These are phyloP conservation scores for Actinernus sp. DNA, from an alignment of 92 coral and sea anemone species.

Conservation along the genomic window DNA sequence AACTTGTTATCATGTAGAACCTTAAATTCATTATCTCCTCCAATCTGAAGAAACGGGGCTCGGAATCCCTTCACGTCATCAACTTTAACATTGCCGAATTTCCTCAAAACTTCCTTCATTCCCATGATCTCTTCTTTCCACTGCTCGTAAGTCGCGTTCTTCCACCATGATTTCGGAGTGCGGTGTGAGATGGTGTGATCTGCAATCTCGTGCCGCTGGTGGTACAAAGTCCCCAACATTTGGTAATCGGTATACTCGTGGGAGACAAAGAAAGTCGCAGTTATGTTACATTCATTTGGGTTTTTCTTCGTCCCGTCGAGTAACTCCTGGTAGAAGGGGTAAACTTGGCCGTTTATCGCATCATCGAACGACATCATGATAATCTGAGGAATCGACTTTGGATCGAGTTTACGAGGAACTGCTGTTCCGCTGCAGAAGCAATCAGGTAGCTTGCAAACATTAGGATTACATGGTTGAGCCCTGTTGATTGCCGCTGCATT, in stretches of 20 bases:
- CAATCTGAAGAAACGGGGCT: conserved; percentile 85
- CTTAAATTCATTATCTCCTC: conserved; percentile 88
- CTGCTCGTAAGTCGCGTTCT: conserved; percentile 70
- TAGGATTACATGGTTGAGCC: conserved; percentile 53
- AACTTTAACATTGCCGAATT: conserved; percentile 72
- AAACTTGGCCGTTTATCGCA: conserved; percentile 75
- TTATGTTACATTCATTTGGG: conserved; percentile 85
- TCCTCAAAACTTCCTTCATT: conserved; percentile 72
- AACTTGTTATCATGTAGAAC: conserved; percentile 85
- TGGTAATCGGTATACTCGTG: conserved; percentile 91
- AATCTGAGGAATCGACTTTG: conserved; percentile 86
- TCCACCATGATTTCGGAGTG: conserved; percentile 85
- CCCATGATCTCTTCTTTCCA: conserved; percentile 87
- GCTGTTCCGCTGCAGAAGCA: conserved; percentile 90
- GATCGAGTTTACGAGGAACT: conserved; percentile 74
- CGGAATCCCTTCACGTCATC: conserved; percentile 93
- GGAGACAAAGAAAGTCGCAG: conserved; percentile 87
- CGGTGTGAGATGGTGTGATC: conserved; percentile 94
- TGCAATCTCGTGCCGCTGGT: conserved; percentile 87
- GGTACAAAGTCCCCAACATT: conserved; percentile 74
- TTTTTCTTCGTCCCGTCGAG: conserved; percentile 67
- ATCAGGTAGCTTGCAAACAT: conserved; percentile 87
- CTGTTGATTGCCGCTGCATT: conserved; percentile 1
- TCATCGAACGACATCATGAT: conserved; percentile 92
- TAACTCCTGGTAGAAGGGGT: conserved; percentile 47